Evolutionary conservation across 2,113 vertebrate genomes (phyloP).

Genomic region (Astatotilapia flaviijosephi): DNA sequence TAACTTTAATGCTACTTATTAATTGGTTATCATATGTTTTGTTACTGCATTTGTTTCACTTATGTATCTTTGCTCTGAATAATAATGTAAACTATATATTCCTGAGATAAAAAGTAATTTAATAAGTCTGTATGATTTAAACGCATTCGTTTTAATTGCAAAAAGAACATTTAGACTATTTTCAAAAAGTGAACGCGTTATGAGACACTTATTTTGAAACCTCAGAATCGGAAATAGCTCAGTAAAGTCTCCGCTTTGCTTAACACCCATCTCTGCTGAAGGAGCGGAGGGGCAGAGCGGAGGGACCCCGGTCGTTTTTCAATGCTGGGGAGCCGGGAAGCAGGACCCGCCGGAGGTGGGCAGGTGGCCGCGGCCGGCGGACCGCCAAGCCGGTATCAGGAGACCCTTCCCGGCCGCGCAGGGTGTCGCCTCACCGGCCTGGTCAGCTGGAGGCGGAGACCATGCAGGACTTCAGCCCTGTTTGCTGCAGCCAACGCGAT

Average conservation of each 20-base stretch:
- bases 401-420: background rate
- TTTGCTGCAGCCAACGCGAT: slow-evolving; percentile 78
- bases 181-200: accelerated
- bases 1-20: background rate
- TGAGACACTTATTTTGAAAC: slow-evolving; percentile 23
- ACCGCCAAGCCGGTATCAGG: background rate
- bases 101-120: background rate
- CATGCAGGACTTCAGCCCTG: slow-evolving; percentile 69
- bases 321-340: slow-evolving; percentile 47
- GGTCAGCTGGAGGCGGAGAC: slow-evolving; percentile 77
- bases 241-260: background rate
- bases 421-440: slow-evolving; percentile 33
- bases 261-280: background rate
- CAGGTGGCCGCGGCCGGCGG: background rate
- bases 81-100: background rate
- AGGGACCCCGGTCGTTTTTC: background rate
- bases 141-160: background rate
- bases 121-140: accelerated
- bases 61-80: background rate
- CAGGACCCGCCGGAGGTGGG: background rate
- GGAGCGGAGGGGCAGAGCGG: slow-evolving; percentile 12
- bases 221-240: background rate
- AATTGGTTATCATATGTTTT: background rate
- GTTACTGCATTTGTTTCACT: background rate
- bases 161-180: background rate